Conservation (phyloP, 2,797 vertebrate species). For the Crocidura indochinensis region DNA sequence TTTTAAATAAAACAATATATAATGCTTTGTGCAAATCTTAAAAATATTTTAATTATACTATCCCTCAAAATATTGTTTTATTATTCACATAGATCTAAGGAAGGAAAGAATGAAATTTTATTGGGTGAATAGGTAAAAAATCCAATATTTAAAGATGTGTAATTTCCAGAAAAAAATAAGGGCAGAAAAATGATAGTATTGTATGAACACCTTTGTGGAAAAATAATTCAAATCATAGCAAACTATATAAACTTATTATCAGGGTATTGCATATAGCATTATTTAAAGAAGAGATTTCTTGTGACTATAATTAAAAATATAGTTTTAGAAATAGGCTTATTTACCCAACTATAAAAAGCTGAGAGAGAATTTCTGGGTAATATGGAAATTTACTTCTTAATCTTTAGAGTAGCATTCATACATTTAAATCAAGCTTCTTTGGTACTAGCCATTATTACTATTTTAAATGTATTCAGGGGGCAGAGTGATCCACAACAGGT, state of each 20-base stretch:
- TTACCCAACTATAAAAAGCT: neutral
- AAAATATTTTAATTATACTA: neutral
- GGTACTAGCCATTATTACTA: neutral
- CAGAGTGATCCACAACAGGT: too few relatives aligned
- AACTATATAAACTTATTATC: neutral
- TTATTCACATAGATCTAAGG: neutral
- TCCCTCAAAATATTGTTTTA: neutral
- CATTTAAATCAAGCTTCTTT: neutral
- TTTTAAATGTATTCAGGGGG: neutral
- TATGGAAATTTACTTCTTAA: neutral
- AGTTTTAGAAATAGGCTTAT: neutral
- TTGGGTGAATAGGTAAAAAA: neutral
- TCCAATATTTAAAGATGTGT: neutral
- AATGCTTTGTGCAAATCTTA: neutral
- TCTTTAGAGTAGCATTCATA: neutral
- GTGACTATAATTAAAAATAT: neutral
- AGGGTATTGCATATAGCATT: neutral
- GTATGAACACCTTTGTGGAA: neutral
- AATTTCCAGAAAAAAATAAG: neutral
- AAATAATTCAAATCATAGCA: conserved; percentile 34
- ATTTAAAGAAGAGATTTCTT: conserved; percentile 32
- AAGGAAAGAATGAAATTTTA: neutral
- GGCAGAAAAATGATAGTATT: neutral
- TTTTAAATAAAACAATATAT: too few relatives aligned
- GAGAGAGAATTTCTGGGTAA: neutral